These are phyloP conservation scores for Stichodactyla mertensii DNA, from an alignment of 64 coral and sea anemone genomes.

Conservation along the genomic window DNA sequence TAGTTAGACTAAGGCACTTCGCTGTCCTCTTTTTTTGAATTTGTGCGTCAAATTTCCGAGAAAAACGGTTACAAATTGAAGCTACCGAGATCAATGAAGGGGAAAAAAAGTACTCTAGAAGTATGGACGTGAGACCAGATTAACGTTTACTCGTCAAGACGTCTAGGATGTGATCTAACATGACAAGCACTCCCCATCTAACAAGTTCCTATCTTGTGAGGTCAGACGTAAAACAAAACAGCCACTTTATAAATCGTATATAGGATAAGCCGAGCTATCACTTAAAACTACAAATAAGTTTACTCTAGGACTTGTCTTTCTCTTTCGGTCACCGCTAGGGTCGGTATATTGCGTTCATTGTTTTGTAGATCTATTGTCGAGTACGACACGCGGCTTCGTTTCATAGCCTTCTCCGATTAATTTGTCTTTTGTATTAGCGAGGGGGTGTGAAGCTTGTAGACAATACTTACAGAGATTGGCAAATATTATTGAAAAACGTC, in stretches of 20 bases:
- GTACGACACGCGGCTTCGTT: conserved; percentile 14
- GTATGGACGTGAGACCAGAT: background rate
- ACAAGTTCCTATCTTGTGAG: background rate
- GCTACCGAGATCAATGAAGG: too few relatives aligned
- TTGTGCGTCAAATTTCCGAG: too few relatives aligned
- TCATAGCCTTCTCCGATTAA: conserved; percentile 58
- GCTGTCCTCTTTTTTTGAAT: too few relatives aligned
- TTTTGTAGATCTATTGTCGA: background rate
- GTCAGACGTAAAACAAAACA: conserved; percentile 9
- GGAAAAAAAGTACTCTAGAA: background rate
- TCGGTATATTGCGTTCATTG: conserved; percentile 1
- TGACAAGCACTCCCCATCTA: background rate
- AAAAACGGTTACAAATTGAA: too few relatives aligned
- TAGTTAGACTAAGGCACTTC: too few relatives aligned
- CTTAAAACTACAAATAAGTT: background rate
- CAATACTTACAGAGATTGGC: conserved; percentile 63
- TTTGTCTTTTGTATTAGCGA: conserved; percentile 85
- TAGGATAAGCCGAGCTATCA: background rate
- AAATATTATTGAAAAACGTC: background rate
- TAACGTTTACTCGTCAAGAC: background rate
- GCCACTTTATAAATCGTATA: background rate
- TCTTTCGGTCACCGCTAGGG: background rate
- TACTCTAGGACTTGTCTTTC: background rate
- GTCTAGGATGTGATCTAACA: background rate
- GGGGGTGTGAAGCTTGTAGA: conserved; percentile 69